Conservation (phyloP, 2,113 vertebrate genomes). For the Vulpes lagopus region DNA sequence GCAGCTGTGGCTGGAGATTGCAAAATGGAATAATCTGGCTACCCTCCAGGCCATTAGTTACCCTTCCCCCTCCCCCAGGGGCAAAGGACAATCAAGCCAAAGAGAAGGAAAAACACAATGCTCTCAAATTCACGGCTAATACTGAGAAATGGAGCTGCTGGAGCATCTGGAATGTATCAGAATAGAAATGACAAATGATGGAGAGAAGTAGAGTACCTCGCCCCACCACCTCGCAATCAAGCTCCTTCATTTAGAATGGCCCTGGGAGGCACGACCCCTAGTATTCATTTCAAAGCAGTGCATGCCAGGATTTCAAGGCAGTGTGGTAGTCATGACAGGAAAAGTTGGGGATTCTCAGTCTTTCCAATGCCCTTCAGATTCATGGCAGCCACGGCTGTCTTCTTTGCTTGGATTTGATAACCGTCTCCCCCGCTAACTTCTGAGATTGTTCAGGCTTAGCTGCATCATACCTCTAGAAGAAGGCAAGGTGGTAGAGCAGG, state of each 20-base stretch:
- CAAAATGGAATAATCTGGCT: conserved; percentile 71
- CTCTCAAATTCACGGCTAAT: conserved; percentile 21
- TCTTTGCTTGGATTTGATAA: background rate
- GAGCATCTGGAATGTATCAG: conserved; percentile 49
- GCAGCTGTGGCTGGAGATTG: conserved; percentile 71
- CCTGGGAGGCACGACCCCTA: background rate
- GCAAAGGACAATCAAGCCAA: conserved; percentile 59
- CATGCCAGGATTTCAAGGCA: background rate
- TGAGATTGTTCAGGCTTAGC: background rate
- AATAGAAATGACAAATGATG: background rate
- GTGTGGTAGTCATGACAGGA: background rate
- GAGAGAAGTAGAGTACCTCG: background rate
- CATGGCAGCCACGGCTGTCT: background rate
- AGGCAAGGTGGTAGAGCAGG: background rate
- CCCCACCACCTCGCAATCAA: background rate
- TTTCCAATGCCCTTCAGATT: background rate
- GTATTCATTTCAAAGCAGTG: background rate
- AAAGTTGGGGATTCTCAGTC: background rate
- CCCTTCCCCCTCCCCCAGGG: background rate
- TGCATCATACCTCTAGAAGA: background rate
- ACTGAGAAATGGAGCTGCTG: background rate
- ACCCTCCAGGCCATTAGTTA: background rate
- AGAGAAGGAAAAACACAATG: conserved; percentile 51
- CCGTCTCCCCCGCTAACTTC: no score
- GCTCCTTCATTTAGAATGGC: background rate